These are phyloP conservation scores for Coryphaenoides rupestris DNA, from an alignment of 2,113 vertebrate genomes.

Conservation along the genomic window DNA sequence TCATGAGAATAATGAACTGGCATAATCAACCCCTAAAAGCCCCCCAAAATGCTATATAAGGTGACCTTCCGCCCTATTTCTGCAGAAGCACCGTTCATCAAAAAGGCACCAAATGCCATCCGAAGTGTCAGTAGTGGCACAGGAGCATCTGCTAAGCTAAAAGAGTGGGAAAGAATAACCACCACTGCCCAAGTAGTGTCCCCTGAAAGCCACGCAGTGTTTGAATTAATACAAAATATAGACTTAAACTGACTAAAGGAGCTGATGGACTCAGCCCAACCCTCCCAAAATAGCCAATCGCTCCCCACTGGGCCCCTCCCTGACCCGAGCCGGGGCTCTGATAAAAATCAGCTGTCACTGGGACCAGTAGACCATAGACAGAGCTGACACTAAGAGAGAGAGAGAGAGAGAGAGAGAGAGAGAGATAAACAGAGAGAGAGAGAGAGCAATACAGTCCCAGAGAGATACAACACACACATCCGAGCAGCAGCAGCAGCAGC, in stretches of 20 bases:
- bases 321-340: slow-evolving; percentile 28
- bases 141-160: too few relatives aligned
- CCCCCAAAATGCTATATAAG: too few relatives aligned
- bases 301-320: slow-evolving; percentile 24
- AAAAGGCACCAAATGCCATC: too few relatives aligned
- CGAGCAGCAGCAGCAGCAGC: background rate
- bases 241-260: slow-evolving; percentile 59
- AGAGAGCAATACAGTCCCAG: slow-evolving; percentile 17
- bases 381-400: slow-evolving; percentile 28
- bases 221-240: too few relatives aligned
- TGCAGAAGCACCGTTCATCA: too few relatives aligned
- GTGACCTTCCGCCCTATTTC: too few relatives aligned
- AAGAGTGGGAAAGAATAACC: too few relatives aligned
- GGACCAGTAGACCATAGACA: slow-evolving; percentile 62
- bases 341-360: slow-evolving; percentile 85
- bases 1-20: too few relatives aligned
- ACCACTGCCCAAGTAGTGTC: too few relatives aligned
- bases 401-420: slow-evolving; percentile 34
- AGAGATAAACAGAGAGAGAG: slow-evolving; percentile 26
- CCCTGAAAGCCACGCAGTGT: too few relatives aligned
- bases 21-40: too few relatives aligned
- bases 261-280: slow-evolving; percentile 84
- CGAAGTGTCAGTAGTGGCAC: too few relatives aligned
- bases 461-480: slow-evolving; percentile 21
- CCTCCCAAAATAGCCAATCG: slow-evolving; percentile 80